phyloP scores from a whole-genome alignment of 1,140 invertebrate species.

The Drosophila virilis region DNA sequence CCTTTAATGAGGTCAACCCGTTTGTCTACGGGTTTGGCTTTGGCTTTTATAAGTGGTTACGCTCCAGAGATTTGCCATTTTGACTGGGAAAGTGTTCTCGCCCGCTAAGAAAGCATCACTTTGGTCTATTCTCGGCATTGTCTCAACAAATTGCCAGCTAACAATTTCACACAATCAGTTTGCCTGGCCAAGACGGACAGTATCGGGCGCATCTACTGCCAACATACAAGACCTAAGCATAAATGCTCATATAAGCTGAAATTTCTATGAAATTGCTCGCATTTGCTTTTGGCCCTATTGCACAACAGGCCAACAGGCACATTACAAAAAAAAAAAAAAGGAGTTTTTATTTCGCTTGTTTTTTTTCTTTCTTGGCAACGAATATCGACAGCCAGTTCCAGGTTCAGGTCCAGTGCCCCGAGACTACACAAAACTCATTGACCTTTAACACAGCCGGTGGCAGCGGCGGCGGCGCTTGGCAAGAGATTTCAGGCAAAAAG shows the following conservation, averaged over 20 bases:
- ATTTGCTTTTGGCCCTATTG: slow-evolving; percentile 33
- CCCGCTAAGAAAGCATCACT: slow-evolving; percentile 18
- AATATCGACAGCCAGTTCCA: slow-evolving; percentile 49
- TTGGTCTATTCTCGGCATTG: slow-evolving; percentile 33
- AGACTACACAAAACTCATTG: slow-evolving; percentile 65
- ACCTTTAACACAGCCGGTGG: slow-evolving; percentile 66
- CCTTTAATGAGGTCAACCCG: slow-evolving; percentile 72
- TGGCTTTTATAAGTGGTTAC: slow-evolving; percentile 58
- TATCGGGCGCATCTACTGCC: neutral
- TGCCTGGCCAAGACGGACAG: slow-evolving; percentile 9
- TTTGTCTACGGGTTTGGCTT: slow-evolving; percentile 44
- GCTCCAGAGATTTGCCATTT: slow-evolving; percentile 59
- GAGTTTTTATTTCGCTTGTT: slow-evolving; percentile 1
- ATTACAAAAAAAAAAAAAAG: slow-evolving; percentile 15
- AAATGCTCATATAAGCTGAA: slow-evolving; percentile 21
- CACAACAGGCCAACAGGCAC: slow-evolving; percentile 18
- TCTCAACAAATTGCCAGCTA: slow-evolving; percentile 41
- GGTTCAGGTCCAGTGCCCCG: slow-evolving; percentile 74
- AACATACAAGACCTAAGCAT: slow-evolving; percentile 1
- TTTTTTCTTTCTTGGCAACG: slow-evolving; percentile 27
- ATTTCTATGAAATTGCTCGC: slow-evolving; percentile 39
- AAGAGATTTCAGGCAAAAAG: slow-evolving; percentile 58
- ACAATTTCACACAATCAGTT: slow-evolving; percentile 49
- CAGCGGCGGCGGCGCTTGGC: slow-evolving; percentile 14
- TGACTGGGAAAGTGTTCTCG: slow-evolving; percentile 68